Conservation (phyloP, 2,113 vertebrate species). For the Mastomys coucha region DNA sequence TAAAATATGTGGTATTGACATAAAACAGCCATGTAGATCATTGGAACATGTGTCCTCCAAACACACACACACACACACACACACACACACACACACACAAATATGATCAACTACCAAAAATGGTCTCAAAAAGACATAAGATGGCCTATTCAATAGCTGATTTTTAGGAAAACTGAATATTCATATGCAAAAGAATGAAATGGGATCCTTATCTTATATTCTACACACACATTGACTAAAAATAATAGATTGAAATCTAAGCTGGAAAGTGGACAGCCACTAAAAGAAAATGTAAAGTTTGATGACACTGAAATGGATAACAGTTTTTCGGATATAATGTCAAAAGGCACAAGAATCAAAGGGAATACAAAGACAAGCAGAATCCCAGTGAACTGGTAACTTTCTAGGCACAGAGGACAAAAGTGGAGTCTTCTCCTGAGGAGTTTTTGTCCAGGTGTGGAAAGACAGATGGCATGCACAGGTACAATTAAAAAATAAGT, state of each 20-base stretch:
- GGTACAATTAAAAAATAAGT: not conserved
- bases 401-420: not conserved
- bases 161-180: not conserved
- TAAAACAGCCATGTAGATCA: not conserved
- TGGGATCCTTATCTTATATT: not conserved
- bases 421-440: not conserved
- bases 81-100: not conserved
- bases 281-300: not conserved
- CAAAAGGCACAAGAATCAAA: not conserved
- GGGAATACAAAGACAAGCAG: not conserved
- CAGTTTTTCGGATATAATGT: not conserved
- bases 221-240: not conserved
- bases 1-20: not conserved
- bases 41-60: not conserved
- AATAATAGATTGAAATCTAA: not conserved
- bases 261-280: not conserved
- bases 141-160: not conserved
- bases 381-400: not conserved
- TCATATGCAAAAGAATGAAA: not conserved
- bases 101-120: not conserved
- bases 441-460: not conserved
- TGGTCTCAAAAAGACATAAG: not conserved
- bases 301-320: not conserved
- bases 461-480: not conserved
- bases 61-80: not conserved